Base-by-base conservation (phyloP, 92 coral and sea anemone species). In the Porites divaricata region DNA sequence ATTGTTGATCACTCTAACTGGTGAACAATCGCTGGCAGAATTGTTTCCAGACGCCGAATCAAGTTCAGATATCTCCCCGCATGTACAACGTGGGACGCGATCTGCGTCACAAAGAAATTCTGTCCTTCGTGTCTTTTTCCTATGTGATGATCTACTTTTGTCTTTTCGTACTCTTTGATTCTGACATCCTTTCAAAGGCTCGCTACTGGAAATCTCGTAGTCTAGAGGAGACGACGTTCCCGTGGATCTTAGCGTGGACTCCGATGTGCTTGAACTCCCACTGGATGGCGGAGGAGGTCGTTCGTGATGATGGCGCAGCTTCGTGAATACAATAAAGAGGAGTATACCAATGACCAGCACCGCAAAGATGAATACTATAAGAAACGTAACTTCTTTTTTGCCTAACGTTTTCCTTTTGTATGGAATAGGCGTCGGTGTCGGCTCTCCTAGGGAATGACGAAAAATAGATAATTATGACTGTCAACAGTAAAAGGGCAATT, bases 201-300 rank as follows among this genome's bases (percentile, higher is more conserved):
- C 94, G 81, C 77, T 91, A 62, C 91, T 78, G 2, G 85, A 87
- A 2, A 86, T 92, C 72, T 89, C 95, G 79, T 94, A 93, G 59
- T 92, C 95, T 50, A 87, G 86, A 23, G 98, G 98, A 50, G 93
- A 89, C 21, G 98, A 87, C 22, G 98, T 89, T 16, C 93, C 92
- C 51, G 89, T 76, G 81, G 98, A 92, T 15, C 98, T 92, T 52
- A 89, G 72, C 70, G 99, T 97, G 10, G 94, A 91, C 72, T 97
- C 99, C 56, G 98, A 97, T 62, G 98, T 93, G 75, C 95, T 95
- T 13, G 99, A 92, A 54, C 98, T 95, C 49, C 98, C 95, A 81
- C 98, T 85, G 79, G 90, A 91, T 23, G 98, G 84, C 28, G 96
- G 58, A 62, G 81, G 71, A 26, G 28, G 79, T 20, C 68, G 75